A percentile compares a stretch with the other conserved stretches of the same genome.
These are phyloP conservation scores for Eulemur coronatus DNA, from an alignment of 2,797 vertebrate genomes.

Conservation along the genomic window DNA sequence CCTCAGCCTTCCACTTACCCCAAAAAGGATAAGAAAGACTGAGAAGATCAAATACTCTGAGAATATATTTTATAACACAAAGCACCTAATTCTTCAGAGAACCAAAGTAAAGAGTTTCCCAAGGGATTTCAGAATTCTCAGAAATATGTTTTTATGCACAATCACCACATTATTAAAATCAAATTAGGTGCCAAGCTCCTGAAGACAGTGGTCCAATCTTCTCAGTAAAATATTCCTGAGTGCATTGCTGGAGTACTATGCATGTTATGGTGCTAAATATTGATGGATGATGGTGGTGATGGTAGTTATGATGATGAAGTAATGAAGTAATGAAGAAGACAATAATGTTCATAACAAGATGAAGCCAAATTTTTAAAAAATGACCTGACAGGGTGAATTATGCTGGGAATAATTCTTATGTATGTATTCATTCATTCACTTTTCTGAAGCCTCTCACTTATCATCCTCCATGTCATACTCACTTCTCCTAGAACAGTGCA, in stretches of 20 bases:
- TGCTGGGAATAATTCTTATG: not conserved
- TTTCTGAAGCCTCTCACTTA: not conserved
- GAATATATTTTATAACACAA: not conserved
- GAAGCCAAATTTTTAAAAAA: not conserved
- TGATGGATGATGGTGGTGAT: too few relatives aligned
- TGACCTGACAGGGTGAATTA: not conserved
- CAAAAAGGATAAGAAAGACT: not conserved
- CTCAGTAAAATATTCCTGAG: not conserved
- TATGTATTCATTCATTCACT: not conserved
- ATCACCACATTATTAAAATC: not conserved
- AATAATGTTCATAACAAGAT: not conserved
- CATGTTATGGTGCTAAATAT: not conserved
- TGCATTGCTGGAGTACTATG: not conserved
- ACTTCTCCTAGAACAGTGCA: not conserved
- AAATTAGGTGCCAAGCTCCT: not conserved
- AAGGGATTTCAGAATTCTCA: conserved; percentile 38
- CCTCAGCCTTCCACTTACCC: not conserved
- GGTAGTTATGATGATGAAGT: not conserved
- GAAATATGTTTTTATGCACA: not conserved
- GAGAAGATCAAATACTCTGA: not conserved
- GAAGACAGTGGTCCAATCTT: not conserved
- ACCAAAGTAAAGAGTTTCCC: conserved; percentile 15
- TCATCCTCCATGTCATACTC: not conserved
- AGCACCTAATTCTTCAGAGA: not conserved
- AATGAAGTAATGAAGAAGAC: not conserved